Conservation (phyloP, 2,888 invertebrate species). For the Scaptomyza flava region DNA sequence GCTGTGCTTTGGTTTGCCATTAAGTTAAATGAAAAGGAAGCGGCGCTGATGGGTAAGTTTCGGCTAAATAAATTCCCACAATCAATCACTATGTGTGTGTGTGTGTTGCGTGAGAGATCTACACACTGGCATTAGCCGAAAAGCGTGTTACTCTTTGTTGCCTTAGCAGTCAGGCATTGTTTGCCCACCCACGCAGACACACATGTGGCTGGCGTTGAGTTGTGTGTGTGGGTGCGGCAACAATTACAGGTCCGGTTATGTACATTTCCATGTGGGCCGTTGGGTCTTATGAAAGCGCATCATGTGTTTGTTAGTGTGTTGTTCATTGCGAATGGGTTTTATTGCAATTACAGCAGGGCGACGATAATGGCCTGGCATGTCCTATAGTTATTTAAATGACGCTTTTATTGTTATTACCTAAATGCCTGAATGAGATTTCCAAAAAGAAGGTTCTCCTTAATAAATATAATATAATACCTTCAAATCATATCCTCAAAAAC, state of each 20-base stretch:
- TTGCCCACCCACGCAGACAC: neutral
- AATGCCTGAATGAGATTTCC: neutral
- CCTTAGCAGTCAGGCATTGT: conserved; percentile 13
- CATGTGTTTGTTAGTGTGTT: neutral
- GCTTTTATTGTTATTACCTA: conserved; percentile 19
- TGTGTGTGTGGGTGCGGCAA: too few species aligned
- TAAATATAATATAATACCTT: too few species aligned
- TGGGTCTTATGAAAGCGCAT: conserved; percentile 26
- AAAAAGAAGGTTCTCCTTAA: too few species aligned
- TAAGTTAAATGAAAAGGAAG: neutral
- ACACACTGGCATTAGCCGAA: conserved; percentile 20
- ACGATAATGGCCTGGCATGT: conserved; percentile 42
- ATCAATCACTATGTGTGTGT: conserved; percentile 36
- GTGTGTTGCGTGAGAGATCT: conserved; percentile 14
- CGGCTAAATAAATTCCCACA: conserved; percentile 13
- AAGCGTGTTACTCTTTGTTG: conserved; percentile 10
- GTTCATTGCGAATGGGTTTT: conserved; percentile 8
- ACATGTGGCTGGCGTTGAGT: too few species aligned
- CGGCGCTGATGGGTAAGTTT: conserved; percentile 1
- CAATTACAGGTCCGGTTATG: conserved; percentile 1
- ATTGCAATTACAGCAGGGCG: conserved; percentile 38
- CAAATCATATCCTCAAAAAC: conserved; percentile 5
- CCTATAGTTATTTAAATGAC: conserved; percentile 32
- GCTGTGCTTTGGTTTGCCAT: conserved; percentile 28
- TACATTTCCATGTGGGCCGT: conserved; percentile 25